A percentile compares a stretch with the other conserved stretches of the same genome.
Evolutionary conservation across 2,797 vertebrate genomes (phyloP).

Genomic region (Manis javanica): DNA sequence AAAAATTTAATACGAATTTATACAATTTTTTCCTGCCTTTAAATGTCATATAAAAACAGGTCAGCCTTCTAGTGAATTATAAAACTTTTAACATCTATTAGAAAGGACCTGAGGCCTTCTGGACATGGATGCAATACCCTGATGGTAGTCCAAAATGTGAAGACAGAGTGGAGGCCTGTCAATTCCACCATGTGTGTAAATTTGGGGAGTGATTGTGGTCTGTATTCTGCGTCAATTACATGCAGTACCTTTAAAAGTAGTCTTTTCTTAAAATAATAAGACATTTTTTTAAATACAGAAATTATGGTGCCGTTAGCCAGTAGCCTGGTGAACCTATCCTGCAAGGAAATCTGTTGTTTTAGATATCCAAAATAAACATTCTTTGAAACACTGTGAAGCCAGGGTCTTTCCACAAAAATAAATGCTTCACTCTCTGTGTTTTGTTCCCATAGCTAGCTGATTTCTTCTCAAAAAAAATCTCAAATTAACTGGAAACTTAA

Average conservation of each 20-base stretch:
- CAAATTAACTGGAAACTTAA: not conserved
- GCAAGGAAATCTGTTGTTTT: not conserved
- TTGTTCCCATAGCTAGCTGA: not conserved
- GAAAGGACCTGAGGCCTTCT: not conserved
- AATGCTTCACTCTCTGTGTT: not conserved
- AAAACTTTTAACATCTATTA: not conserved
- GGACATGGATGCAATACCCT: not conserved
- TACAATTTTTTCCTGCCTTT: slow-evolving; percentile 1
- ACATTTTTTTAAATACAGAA: not conserved
- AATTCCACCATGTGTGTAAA: not conserved
- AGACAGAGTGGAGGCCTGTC: not conserved
- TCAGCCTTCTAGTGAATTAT: not conserved
- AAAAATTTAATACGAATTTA: slow-evolving; percentile 24
- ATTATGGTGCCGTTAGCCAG: not conserved
- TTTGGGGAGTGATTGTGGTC: not conserved
- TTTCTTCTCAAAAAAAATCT: not conserved
- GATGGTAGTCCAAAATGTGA: not conserved
- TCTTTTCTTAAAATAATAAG: not conserved
- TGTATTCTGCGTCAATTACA: not conserved
- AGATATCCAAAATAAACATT: not conserved
- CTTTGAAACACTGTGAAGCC: slow-evolving; percentile 23
- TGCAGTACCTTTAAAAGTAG: slow-evolving; percentile 4
- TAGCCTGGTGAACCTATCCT: not conserved
- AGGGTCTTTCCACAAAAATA: not conserved
- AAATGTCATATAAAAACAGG: not conserved